Conservation (phyloP, 2,888 invertebrate genomes). For the Sarcophaga rosellei region DNA sequence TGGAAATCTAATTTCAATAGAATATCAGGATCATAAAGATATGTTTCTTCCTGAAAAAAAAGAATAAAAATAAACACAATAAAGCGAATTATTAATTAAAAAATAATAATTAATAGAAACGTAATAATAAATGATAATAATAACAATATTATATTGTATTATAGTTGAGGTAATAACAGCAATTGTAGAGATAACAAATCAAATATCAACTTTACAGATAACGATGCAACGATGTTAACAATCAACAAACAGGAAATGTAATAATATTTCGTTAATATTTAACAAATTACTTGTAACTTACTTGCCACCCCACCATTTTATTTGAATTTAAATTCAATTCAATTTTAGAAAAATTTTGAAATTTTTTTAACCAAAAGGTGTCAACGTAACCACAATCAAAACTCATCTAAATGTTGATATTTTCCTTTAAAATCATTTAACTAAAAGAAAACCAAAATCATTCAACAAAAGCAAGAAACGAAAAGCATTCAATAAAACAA, state of each 20-base stretch:
- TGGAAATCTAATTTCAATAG: constrained; percentile 86
- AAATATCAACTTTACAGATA: constrained; percentile 5
- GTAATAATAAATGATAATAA: background rate
- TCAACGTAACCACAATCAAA: constrained; percentile 67
- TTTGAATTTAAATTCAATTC: constrained; percentile 46
- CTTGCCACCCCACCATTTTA: constrained; percentile 60
- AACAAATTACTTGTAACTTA: constrained; percentile 23
- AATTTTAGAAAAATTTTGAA: constrained; percentile 29
- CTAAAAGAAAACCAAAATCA: constrained; percentile 17
- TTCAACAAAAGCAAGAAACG: background rate
- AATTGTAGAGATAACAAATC: constrained; percentile 10
- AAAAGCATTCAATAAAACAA: background rate
- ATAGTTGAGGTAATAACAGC: background rate
- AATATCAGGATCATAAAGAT: constrained; percentile 86
- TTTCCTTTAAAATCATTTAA: constrained; percentile 24
- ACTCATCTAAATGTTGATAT: constrained; percentile 54
- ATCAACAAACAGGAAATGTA: too few relatives aligned
- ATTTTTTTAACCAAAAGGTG: constrained; percentile 58
- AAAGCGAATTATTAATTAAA: constrained; percentile 8
- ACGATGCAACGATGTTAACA: background rate
- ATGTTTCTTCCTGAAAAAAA: constrained; percentile 81
- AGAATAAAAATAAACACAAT: constrained; percentile 37
- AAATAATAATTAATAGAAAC: background rate
- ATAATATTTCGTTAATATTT: background rate
- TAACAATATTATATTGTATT: background rate